These are phyloP conservation scores for Apantesis nais DNA, from an alignment of 2,888 invertebrate genomes.

Conservation along the genomic window DNA sequence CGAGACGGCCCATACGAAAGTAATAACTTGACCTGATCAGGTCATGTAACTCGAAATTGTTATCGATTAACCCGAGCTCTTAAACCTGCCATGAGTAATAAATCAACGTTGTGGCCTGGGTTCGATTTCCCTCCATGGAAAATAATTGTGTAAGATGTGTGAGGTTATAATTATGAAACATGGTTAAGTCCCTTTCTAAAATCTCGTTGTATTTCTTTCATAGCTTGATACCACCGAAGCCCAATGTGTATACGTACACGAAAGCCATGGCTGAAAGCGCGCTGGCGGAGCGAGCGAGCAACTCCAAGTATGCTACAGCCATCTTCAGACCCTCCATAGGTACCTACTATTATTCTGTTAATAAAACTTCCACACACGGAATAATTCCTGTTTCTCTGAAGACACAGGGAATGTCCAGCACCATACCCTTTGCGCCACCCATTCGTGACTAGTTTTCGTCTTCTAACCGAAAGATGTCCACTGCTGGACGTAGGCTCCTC, in stretches of 20 bases:
- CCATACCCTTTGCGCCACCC: background rate
- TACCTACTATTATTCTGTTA: constrained; percentile 39
- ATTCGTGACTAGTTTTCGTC: too few relatives aligned
- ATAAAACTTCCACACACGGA: background rate
- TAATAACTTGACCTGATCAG: too few relatives aligned
- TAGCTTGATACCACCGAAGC: constrained; percentile 77
- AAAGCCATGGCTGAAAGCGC: constrained; percentile 94
- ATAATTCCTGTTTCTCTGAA: background rate
- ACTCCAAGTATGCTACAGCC: constrained; percentile 86
- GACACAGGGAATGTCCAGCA: background rate
- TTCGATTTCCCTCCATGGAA: too few relatives aligned
- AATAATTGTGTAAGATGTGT: background rate
- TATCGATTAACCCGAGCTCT: too few relatives aligned
- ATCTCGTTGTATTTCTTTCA: background rate
- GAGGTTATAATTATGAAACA: background rate
- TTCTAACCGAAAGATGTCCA: too few relatives aligned
- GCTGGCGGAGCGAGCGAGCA: constrained; percentile 86
- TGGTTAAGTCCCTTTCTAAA: background rate
- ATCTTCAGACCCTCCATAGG: constrained; percentile 95
- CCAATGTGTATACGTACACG: constrained; percentile 96
- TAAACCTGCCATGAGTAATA: too few relatives aligned
- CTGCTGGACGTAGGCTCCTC: too few relatives aligned
- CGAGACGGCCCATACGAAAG: too few relatives aligned
- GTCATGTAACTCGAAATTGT: too few relatives aligned
- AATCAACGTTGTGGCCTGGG: too few relatives aligned